Conservation (phyloP, 2,888 invertebrate species). For the Caenorhabditis zanzibari region DNA sequence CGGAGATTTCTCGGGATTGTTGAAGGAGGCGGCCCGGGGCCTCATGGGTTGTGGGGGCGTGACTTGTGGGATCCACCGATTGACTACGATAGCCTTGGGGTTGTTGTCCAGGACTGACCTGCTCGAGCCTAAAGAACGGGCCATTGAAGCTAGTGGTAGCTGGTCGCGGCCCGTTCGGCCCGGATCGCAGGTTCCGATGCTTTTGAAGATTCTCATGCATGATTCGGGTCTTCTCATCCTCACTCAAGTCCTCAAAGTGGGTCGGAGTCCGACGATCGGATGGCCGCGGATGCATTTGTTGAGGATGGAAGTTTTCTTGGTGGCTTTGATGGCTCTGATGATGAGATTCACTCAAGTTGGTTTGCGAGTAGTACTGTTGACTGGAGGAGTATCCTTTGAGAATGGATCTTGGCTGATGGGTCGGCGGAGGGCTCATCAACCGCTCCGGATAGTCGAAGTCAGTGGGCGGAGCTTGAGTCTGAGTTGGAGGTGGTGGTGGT, state of each 20-base stretch:
- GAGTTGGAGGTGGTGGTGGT: slow-evolving; percentile 27
- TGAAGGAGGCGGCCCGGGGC: slow-evolving; percentile 29
- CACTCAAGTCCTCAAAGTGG: slow-evolving; percentile 75
- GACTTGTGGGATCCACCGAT: slow-evolving; percentile 64
- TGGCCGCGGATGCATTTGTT: slow-evolving; percentile 68
- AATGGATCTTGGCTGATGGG: slow-evolving; percentile 71
- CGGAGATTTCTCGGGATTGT: slow-evolving; percentile 67
- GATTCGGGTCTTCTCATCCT: slow-evolving; percentile 75
- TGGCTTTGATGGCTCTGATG: slow-evolving; percentile 37
- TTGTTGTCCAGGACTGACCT: slow-evolving; percentile 71
- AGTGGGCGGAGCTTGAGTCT: neutral
- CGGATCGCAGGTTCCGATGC: slow-evolving; percentile 72
- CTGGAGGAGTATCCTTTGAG: slow-evolving; percentile 64
- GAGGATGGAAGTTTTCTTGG: slow-evolving; percentile 42
- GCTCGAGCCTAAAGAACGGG: slow-evolving; percentile 82
- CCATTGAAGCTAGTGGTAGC: slow-evolving; percentile 80
- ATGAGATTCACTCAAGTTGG: slow-evolving; percentile 43
- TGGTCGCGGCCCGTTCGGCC: slow-evolving; percentile 66
- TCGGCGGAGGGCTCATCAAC: slow-evolving; percentile 79
- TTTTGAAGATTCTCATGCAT: slow-evolving; percentile 81
- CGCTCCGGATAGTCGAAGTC: slow-evolving; percentile 77
- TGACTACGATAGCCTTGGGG: slow-evolving; percentile 35
- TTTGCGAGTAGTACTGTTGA: slow-evolving; percentile 49
- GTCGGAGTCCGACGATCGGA: slow-evolving; percentile 69
- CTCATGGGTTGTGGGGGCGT: neutral